Conservation (phyloP, 2,797 vertebrate species). For the Sylvia borin region DNA sequence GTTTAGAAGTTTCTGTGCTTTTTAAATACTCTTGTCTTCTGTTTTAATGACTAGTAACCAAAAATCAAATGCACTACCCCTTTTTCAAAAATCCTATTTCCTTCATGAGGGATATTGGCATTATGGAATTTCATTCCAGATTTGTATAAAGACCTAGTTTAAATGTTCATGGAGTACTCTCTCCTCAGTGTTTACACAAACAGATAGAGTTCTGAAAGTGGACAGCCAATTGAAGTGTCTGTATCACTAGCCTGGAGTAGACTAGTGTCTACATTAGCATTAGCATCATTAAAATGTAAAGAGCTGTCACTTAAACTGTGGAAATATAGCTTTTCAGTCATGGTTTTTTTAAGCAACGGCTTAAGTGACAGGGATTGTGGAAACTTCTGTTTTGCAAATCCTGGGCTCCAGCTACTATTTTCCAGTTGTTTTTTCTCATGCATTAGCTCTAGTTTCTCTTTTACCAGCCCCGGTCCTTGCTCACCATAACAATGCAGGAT, state of each 20-base stretch:
- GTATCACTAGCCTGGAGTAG: background rate
- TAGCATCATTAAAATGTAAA: background rate
- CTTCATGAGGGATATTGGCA: background rate
- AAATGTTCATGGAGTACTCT: background rate
- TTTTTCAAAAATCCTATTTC: background rate
- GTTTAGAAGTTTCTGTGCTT: background rate
- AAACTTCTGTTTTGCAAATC: conserved; percentile 47
- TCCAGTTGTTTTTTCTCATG: conserved; percentile 34
- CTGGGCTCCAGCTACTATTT: conserved; percentile 1
- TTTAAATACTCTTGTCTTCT: background rate
- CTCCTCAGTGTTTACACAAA: background rate
- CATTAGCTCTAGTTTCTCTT: conserved; percentile 17
- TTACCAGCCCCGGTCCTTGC: background rate
- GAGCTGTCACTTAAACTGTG: background rate
- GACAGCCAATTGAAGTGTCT: background rate
- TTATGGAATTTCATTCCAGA: background rate
- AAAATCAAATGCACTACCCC: background rate
- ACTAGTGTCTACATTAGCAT: background rate
- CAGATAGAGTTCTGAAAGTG: background rate
- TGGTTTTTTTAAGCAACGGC: conserved; percentile 9
- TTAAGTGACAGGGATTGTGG: conserved; percentile 20
- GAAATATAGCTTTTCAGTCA: background rate
- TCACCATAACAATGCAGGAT: background rate
- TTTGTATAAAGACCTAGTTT: background rate
- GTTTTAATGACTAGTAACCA: background rate